A percentile compares a stretch with the other conserved stretches of the same genome.
phyloP scores from a whole-genome alignment of 2,113 vertebrate genomes.

The Cryptotis parvus region DNA sequence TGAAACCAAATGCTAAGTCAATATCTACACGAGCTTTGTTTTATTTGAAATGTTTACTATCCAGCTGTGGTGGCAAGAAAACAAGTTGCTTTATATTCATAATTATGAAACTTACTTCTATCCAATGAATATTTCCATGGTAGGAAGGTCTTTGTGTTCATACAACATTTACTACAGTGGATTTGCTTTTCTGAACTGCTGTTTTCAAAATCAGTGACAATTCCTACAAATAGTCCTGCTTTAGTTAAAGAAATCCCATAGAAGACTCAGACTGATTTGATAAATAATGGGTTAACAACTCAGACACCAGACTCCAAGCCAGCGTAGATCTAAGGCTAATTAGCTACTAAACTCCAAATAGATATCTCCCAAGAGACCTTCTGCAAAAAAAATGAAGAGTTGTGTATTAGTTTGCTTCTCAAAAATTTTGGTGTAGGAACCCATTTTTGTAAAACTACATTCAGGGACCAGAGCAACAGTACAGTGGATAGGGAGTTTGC shows the following conservation, averaged over 20 bases:
- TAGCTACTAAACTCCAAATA: neutral
- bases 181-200: conserved; percentile 19
- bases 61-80: neutral
- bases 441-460: neutral
- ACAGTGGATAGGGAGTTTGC: too few relatives aligned
- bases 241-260: conserved; percentile 14
- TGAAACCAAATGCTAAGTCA: neutral
- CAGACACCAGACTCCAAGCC: neutral
- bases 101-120: neutral
- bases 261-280: neutral
- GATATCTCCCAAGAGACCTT: too few relatives aligned
- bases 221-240: neutral
- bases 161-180: neutral
- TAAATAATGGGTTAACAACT: neutral
- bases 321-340: neutral
- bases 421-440: neutral
- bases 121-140: neutral
- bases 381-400: neutral
- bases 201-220: neutral
- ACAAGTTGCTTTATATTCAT: neutral
- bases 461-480: too few relatives aligned
- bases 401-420: neutral
- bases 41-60: conserved; percentile 35
- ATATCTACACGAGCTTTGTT: neutral
- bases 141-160: neutral